phyloP scores from a whole-genome alignment of 2,888 invertebrate species.

The Uropetala carovei region DNA sequence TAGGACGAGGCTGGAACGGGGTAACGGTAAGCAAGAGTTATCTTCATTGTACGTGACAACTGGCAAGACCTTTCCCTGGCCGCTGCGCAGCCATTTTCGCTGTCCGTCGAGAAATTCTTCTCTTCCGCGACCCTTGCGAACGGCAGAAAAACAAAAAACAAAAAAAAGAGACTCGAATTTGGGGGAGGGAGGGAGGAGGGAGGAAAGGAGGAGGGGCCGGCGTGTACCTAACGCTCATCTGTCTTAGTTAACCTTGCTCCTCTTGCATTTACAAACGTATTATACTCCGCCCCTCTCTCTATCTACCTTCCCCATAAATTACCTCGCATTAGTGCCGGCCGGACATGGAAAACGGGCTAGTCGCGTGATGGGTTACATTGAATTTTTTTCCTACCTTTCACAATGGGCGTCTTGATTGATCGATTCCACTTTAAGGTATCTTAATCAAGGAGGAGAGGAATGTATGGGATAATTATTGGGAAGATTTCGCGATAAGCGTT shows the following conservation, averaged over 20 bases:
- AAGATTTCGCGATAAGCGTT: too few species aligned
- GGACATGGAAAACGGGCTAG: neutral
- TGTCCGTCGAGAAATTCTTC: neutral
- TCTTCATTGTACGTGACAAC: constrained; percentile 36
- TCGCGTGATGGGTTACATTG: constrained; percentile 38
- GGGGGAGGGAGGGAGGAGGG: too few species aligned
- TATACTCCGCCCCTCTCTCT: neutral
- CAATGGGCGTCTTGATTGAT: neutral
- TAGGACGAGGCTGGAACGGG: too few species aligned
- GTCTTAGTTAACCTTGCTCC: constrained; percentile 40
- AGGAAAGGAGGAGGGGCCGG: too few species aligned
- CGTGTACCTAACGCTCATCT: constrained; percentile 31
- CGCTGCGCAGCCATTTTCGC: neutral
- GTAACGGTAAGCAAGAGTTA: neutral
- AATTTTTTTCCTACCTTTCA: constrained; percentile 23
- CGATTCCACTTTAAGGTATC: neutral
- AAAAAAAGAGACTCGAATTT: neutral
- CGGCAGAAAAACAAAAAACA: neutral
- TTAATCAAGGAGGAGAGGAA: too few species aligned
- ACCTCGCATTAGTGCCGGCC: constrained; percentile 36
- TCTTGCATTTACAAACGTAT: constrained; percentile 31
- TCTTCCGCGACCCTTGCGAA: neutral
- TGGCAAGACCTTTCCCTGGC: neutral
- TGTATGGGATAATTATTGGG: too few species aligned
- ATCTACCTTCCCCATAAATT: constrained; percentile 18